These are phyloP conservation scores for Prietella phreatophila DNA, from an alignment of 2,113 vertebrate species.

Conservation along the genomic window DNA sequence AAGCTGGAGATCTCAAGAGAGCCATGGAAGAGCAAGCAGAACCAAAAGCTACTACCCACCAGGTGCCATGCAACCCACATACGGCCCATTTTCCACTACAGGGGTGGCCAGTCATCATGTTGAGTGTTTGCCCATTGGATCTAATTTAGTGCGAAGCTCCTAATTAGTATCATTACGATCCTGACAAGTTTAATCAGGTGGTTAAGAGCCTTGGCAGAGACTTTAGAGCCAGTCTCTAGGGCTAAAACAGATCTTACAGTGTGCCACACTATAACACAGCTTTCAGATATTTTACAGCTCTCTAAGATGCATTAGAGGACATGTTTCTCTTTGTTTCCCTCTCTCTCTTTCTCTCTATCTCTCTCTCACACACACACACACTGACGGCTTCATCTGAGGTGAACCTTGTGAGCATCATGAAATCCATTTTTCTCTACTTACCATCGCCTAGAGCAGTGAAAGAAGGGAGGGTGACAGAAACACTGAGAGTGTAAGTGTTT, in stretches of 20 bases:
- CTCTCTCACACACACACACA: neutral
- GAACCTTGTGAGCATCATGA: slow-evolving; percentile 61
- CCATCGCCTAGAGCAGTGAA: slow-evolving; percentile 62
- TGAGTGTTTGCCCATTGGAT: slow-evolving; percentile 33
- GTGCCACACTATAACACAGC: slow-evolving; percentile 56
- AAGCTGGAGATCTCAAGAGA: slow-evolving; percentile 16
- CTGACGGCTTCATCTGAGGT: slow-evolving; percentile 64
- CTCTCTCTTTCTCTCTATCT: slow-evolving; percentile 47
- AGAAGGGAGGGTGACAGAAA: slow-evolving; percentile 57
- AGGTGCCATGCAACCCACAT: slow-evolving; percentile 21
- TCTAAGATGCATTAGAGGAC: slow-evolving; percentile 64
- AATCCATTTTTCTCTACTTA: slow-evolving; percentile 66
- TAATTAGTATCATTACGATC: slow-evolving; percentile 49
- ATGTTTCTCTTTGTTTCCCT: slow-evolving; percentile 52
- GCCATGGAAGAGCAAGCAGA: slow-evolving; percentile 18
- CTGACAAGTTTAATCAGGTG: slow-evolving; percentile 50
- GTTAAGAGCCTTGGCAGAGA: slow-evolving; percentile 38
- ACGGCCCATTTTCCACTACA: slow-evolving; percentile 32
- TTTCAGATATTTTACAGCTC: slow-evolving; percentile 57
- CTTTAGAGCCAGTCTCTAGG: slow-evolving; percentile 27
- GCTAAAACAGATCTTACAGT: neutral
- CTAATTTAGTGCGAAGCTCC: slow-evolving; percentile 46
- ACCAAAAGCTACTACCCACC: slow-evolving; percentile 16
- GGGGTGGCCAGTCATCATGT: slow-evolving; percentile 30
- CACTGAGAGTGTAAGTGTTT: slow-evolving; percentile 40